These are phyloP conservation scores for Prosopocoilus inquinatus DNA, from an alignment of 2,888 invertebrate genomes.

Conservation along the genomic window DNA sequence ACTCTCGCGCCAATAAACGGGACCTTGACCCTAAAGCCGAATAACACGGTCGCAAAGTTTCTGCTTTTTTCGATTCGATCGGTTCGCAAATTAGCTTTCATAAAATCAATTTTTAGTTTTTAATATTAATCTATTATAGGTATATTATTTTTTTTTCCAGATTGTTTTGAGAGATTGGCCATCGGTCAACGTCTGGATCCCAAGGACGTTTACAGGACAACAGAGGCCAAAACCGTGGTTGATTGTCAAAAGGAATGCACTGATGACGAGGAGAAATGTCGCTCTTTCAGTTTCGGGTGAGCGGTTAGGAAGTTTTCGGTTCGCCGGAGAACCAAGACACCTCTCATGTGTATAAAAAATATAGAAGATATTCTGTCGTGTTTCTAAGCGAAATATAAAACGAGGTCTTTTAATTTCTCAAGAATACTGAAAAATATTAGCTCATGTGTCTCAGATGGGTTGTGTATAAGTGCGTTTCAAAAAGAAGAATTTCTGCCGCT, in stretches of 20 bases:
- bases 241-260: conserved; percentile 55
- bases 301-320: conserved; percentile 15
- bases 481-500: too few relatives aligned
- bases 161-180: conserved; percentile 56
- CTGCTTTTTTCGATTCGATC: background rate
- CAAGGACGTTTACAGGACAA: conserved; percentile 46
- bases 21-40: conserved; percentile 6
- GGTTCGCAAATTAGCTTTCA: background rate
- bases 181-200: conserved; percentile 52
- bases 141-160: conserved; percentile 42
- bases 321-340: too few relatives aligned
- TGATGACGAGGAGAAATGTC: conserved; percentile 49
- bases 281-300: conserved; percentile 57
- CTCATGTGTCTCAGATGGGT: too few relatives aligned
- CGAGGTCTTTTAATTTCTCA: too few relatives aligned
- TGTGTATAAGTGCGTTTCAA: too few relatives aligned
- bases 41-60: background rate
- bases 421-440: too few relatives aligned
- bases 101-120: background rate
- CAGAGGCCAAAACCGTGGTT: conserved; percentile 45
- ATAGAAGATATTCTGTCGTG: too few relatives aligned
- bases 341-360: too few relatives aligned
- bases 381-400: too few relatives aligned
- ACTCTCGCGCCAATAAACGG: conserved; percentile 4
- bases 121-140: background rate